phyloP scores from a whole-genome alignment of 1,140 invertebrate species.

The Eupristina koningsbergeri region DNA sequence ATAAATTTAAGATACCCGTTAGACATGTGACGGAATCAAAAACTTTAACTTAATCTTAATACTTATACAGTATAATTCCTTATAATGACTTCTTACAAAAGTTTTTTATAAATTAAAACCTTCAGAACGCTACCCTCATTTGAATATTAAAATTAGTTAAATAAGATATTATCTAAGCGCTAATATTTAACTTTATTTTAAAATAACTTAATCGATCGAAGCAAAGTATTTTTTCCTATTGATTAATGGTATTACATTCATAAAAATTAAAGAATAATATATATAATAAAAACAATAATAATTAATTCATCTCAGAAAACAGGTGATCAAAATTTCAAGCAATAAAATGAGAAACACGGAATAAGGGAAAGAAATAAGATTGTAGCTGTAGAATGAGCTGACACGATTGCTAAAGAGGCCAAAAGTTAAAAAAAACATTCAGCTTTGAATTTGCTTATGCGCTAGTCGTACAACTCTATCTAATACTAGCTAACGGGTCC shows the following conservation, averaged over 20 bases:
- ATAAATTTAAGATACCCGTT: background rate
- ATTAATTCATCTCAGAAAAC: too few relatives aligned
- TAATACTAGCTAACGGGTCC: conserved; percentile 1
- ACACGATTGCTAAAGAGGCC: background rate
- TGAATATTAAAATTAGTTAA: too few relatives aligned
- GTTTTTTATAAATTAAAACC: too few relatives aligned
- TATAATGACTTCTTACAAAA: too few relatives aligned
- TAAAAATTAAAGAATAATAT: background rate
- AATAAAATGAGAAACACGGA: background rate
- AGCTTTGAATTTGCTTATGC: background rate
- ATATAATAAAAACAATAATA: too few relatives aligned
- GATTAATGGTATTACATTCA: background rate
- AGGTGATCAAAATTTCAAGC: background rate
- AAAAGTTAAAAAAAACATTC: background rate
- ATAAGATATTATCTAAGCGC: background rate
- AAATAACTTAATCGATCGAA: background rate
- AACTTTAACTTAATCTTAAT: too few relatives aligned
- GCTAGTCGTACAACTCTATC: background rate
- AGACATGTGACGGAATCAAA: background rate
- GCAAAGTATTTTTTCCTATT: background rate
- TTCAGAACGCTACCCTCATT: too few relatives aligned
- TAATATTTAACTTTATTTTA: too few relatives aligned
- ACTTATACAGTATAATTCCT: too few relatives aligned
- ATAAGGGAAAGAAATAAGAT: background rate
- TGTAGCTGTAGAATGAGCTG: too few relatives aligned